Conservation (phyloP, 2,888 invertebrate species). For the Ennomos erosarius region DNA sequence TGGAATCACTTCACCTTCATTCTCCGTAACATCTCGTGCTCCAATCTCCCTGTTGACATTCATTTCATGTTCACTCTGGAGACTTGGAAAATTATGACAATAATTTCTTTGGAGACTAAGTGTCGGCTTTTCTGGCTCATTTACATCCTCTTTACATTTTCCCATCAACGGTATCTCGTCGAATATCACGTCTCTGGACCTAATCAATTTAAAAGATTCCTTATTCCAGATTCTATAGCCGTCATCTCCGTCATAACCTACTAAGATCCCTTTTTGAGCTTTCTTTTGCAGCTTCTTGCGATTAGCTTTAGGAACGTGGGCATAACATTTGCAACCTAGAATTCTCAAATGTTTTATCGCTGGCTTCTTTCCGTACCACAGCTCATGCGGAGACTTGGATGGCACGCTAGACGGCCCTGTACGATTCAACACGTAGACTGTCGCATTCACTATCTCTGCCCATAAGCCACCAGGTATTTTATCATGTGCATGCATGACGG, state of each 20-base stretch:
- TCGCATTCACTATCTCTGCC: slow-evolving; percentile 20
- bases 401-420: slow-evolving; percentile 13
- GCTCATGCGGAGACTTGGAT: slow-evolving; percentile 23
- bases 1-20: neutral
- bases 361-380: slow-evolving; percentile 21
- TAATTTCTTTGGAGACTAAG: neutral
- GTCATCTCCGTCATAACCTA: no score
- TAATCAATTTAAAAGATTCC: neutral
- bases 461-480: slow-evolving; percentile 5
- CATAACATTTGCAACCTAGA: slow-evolving; percentile 7
- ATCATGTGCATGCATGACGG: slow-evolving; percentile 22
- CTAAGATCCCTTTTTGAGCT: slow-evolving; percentile 3
- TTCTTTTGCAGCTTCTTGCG: slow-evolving; percentile 75
- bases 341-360: slow-evolving; percentile 17
- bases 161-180: slow-evolving; percentile 80
- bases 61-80: slow-evolving; percentile 44
- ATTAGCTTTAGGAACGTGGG: slow-evolving; percentile 68
- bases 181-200: slow-evolving; percentile 88
- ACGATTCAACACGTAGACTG: slow-evolving; percentile 18
- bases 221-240: no score
- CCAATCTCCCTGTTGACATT: neutral
- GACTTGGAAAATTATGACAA: neutral
- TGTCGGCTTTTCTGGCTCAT: neutral
- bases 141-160: neutral
- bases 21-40: neutral